Percentiles rank a stretch among this genome's conserved stretches.
These are phyloP conservation scores for Sitobion miscanthi DNA, from an alignment of 1,140 invertebrate genomes.

Conservation along the genomic window DNA sequence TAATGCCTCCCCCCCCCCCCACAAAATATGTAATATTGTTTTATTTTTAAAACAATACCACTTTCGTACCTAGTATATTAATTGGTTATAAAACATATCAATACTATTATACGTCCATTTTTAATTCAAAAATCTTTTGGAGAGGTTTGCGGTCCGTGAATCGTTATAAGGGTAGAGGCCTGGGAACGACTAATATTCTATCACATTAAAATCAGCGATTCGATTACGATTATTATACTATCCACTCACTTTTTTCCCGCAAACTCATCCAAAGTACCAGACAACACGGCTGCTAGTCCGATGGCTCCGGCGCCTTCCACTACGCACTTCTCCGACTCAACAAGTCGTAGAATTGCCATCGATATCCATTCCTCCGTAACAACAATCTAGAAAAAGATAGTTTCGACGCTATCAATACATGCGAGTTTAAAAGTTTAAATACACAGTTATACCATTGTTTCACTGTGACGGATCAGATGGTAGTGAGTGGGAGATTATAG, in stretches of 20 bases:
- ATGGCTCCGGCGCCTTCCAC: constrained; percentile 91
- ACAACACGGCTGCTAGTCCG: constrained; percentile 84
- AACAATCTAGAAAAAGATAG: constrained; percentile 66
- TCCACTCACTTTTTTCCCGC: constrained; percentile 79
- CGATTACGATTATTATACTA: neutral
- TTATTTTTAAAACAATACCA: too few species aligned
- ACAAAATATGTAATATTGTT: too few species aligned
- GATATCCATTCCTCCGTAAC: constrained; percentile 88
- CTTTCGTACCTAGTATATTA: too few species aligned
- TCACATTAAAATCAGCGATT: neutral
- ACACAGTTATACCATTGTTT: neutral
- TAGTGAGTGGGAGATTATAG: neutral
- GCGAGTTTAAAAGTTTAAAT: neutral
- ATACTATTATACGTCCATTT: too few species aligned
- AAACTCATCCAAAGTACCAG: constrained; percentile 82
- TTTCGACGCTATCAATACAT: neutral
- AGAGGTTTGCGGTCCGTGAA: neutral
- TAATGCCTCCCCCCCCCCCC: too few species aligned
- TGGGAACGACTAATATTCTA: neutral
- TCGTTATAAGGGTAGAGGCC: neutral
- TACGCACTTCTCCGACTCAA: constrained; percentile 91
- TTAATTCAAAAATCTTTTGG: too few species aligned
- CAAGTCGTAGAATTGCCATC: constrained; percentile 82
- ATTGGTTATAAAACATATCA: too few species aligned
- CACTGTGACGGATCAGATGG: neutral